These are phyloP conservation scores for Rattus rattus DNA, from an alignment of 2,113 vertebrate species.

Conservation along the genomic window DNA sequence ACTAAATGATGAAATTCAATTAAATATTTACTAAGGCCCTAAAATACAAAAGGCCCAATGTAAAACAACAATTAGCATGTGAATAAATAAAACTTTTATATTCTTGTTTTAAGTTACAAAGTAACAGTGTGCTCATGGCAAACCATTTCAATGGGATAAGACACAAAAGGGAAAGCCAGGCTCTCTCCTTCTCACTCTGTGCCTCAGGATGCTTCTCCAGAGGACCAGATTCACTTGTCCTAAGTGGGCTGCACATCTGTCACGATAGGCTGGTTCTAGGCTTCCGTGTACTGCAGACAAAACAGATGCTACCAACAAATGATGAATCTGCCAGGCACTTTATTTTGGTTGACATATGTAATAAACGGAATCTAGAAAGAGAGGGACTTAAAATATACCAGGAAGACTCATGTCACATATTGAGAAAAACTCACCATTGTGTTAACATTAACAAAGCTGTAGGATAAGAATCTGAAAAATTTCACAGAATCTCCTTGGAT, in stretches of 20 bases:
- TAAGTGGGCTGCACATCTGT: neutral
- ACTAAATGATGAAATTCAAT: conserved; percentile 56
- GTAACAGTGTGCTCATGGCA: neutral
- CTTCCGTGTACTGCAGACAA: neutral
- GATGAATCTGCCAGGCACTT: neutral
- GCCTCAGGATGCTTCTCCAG: too few relatives aligned
- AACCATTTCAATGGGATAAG: neutral
- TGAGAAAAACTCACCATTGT: conserved; percentile 6
- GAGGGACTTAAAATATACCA: neutral
- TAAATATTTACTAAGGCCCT: conserved; percentile 56
- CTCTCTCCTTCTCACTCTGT: neutral
- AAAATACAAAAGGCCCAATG: conserved; percentile 53
- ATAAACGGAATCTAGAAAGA: conserved; percentile 34
- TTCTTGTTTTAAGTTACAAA: conserved; percentile 39
- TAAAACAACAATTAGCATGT: conserved; percentile 33
- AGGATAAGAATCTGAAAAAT: conserved; percentile 41
- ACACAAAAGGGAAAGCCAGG: neutral
- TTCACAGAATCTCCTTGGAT: conserved; percentile 66
- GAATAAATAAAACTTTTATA: conserved; percentile 29
- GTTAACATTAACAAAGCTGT: conserved; percentile 37
- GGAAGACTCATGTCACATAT: neutral
- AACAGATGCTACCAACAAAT: neutral
- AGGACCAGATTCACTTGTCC: neutral
- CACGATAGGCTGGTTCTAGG: neutral
- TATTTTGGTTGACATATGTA: conserved; percentile 23